Conservation (phyloP, 2,113 vertebrate genomes). For the Trichechus manatus region DNA sequence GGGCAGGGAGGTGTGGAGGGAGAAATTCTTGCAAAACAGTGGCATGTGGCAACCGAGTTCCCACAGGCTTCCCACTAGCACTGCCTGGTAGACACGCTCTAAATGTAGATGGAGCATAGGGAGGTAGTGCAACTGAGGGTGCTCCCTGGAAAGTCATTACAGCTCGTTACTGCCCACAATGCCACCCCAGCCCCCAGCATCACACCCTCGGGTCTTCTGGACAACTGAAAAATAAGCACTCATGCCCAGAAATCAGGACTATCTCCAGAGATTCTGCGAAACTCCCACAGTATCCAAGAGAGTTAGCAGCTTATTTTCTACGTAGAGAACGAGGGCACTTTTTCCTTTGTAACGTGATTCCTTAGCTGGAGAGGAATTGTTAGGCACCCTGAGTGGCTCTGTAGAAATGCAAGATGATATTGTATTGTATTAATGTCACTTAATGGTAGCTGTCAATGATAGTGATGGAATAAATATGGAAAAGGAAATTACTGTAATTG, state of each 20-base stretch:
- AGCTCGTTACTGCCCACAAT: neutral
- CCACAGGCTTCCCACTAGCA: neutral
- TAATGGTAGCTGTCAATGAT: constrained; percentile 91
- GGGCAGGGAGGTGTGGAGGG: neutral
- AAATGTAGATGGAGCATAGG: neutral
- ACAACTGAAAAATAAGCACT: constrained; percentile 43
- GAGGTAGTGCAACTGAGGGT: neutral
- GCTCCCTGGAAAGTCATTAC: neutral
- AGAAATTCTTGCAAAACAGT: neutral
- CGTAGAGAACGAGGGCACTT: constrained; percentile 54
- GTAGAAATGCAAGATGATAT: constrained; percentile 87
- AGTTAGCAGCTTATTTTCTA: neutral
- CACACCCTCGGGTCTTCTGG: neutral
- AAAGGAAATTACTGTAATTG: constrained; percentile 91
- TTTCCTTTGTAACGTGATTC: constrained; percentile 73
- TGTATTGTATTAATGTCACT: constrained; percentile 90
- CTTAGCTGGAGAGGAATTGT: constrained; percentile 76
- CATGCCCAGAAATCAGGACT: neutral
- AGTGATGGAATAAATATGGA: constrained; percentile 91
- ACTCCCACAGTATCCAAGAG: neutral
- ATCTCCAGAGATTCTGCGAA: constrained; percentile 30
- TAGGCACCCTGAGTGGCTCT: constrained; percentile 80
- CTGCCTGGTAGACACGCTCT: neutral
- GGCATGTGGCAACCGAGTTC: neutral
- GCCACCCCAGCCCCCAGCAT: neutral